These are phyloP conservation scores for Crioceris asparagi DNA, from an alignment of 2,888 invertebrate species.

Conservation along the genomic window DNA sequence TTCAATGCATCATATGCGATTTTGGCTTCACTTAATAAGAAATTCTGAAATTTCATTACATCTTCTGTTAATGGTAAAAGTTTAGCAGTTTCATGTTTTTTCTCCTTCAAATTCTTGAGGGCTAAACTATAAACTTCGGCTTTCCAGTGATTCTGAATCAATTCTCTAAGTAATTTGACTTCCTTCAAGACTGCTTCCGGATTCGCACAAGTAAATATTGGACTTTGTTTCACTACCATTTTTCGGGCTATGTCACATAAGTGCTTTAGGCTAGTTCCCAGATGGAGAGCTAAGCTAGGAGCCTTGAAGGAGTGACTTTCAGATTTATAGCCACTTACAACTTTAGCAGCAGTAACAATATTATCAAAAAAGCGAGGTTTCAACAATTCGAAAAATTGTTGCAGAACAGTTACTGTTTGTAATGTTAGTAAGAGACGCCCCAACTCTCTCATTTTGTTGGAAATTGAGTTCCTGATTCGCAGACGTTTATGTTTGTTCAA, in stretches of 20 bases:
- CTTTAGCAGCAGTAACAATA: constrained; percentile 16
- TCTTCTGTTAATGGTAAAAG: constrained; percentile 5
- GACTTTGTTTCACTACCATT: constrained; percentile 11
- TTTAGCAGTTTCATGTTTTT: constrained; percentile 3
- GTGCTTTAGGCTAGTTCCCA: too few relatives aligned
- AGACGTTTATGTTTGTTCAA: constrained; percentile 13
- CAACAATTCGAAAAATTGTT: constrained; percentile 7
- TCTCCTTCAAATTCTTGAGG: constrained; percentile 6
- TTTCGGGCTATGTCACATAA: too few relatives aligned
- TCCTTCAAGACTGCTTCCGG: constrained; percentile 7
- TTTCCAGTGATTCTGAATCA: constrained; percentile 10
- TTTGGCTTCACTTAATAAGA: too few relatives aligned
- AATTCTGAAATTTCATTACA: constrained; percentile 8
- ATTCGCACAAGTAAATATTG: constrained; percentile 8
- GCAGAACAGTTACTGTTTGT: constrained; percentile 3
- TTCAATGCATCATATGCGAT: too few relatives aligned
- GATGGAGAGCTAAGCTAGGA: constrained; percentile 13
- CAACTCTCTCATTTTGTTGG: constrained; percentile 15
- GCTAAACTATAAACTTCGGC: constrained; percentile 7
- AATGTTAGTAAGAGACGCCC: constrained; percentile 9
- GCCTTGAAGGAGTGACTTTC: constrained; percentile 9
- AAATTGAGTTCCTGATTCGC: constrained; percentile 9
- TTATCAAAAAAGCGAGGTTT: constrained; percentile 16
- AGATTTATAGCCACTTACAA: constrained; percentile 12
- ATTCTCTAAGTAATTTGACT: constrained; percentile 8